Conservation (phyloP, 2,888 invertebrate genomes). For the Osedax fenrisi region DNA sequence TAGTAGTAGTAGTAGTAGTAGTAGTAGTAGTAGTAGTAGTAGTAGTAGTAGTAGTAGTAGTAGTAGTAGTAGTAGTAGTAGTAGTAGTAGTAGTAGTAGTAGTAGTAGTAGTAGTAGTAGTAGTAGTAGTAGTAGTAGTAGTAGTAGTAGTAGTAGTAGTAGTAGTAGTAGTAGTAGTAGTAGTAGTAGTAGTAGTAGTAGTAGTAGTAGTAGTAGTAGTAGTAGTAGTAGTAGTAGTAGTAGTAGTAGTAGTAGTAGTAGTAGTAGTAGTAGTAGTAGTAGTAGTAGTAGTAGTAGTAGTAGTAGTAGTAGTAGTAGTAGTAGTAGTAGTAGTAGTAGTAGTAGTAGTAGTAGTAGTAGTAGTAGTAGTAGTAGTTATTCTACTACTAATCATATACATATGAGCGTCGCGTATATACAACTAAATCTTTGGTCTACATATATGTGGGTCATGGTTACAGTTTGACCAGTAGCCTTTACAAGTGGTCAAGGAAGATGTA, state of each 20-base stretch:
- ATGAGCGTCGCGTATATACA: too few species aligned
- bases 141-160: not conserved
- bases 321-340: not conserved
- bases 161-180: not conserved
- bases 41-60: not conserved
- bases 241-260: not conserved
- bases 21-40: not conserved
- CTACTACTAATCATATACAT: too few species aligned
- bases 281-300: not conserved
- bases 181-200: not conserved
- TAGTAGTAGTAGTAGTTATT: too few species aligned
- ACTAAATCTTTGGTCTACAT: too few species aligned
- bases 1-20: not conserved
- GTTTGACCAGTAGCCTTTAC: too few species aligned
- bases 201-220: not conserved
- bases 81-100: not conserved
- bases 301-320: not conserved
- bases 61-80: not conserved
- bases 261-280: not conserved
- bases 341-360: not conserved
- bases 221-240: not conserved
- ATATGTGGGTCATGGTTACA: too few species aligned
- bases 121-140: not conserved
- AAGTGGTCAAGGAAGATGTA: too few species aligned
- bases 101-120: not conserved